phyloP scores from a whole-genome alignment of 2,113 vertebrate genomes.

The Cercocebus atys region DNA sequence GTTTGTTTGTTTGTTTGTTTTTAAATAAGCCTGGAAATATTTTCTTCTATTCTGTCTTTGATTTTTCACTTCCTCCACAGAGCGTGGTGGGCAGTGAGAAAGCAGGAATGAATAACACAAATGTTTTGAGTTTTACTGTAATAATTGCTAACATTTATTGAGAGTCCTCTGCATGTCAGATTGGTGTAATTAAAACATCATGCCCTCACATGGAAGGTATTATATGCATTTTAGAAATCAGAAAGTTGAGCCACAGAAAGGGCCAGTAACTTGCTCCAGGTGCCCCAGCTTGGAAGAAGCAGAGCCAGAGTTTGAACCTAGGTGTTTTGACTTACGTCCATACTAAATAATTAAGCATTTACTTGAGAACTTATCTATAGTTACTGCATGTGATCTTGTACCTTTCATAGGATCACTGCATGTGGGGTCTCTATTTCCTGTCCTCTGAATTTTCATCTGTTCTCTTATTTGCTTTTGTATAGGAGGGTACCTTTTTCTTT shows the following conservation, averaged over 20 bases:
- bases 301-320: background rate
- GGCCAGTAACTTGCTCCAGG: background rate
- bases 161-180: background rate
- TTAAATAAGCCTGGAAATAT: background rate
- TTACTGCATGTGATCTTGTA: fast-evolving
- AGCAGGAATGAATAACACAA: background rate
- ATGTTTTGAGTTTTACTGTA: background rate
- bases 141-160: background rate
- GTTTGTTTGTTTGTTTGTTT: background rate
- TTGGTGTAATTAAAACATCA: background rate
- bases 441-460: background rate
- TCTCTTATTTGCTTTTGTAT: background rate
- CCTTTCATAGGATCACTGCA: background rate
- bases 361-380: background rate
- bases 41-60: background rate
- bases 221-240: background rate
- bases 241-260: background rate
- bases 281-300: background rate
- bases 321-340: background rate
- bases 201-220: background rate
- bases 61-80: background rate
- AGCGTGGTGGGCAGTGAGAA: background rate
- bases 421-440: background rate
- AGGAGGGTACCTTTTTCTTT: background rate
- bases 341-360: background rate